phyloP scores from a whole-genome alignment of 2,797 vertebrate genomes.

The Sebastes matsubarae region DNA sequence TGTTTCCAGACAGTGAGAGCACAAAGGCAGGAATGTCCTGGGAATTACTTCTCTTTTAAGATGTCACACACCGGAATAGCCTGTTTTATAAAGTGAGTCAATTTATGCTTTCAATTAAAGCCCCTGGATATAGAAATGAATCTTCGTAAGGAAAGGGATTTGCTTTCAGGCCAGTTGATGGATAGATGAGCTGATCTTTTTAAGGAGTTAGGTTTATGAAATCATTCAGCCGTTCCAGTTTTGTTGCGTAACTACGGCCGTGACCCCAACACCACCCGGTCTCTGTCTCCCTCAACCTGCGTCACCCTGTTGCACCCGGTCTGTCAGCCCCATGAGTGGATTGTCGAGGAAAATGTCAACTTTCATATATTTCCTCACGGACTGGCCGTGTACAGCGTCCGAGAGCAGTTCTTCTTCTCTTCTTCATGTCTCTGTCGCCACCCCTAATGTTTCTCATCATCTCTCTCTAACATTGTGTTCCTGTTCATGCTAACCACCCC shows the following conservation, averaged over 20 bases:
- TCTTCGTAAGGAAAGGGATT: background rate
- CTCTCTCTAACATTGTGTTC: background rate
- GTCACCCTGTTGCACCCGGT: background rate
- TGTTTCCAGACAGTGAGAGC: slow-evolving; percentile 54
- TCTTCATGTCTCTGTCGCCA: background rate
- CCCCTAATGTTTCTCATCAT: background rate
- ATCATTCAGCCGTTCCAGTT: slow-evolving; percentile 12
- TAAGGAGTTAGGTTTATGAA: slow-evolving; percentile 9
- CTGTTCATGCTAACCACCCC: background rate
- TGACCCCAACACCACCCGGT: background rate
- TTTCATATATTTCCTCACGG: slow-evolving; percentile 18
- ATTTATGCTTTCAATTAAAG: background rate
- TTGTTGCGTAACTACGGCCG: slow-evolving; percentile 1
- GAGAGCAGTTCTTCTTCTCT: background rate
- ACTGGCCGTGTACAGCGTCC: background rate
- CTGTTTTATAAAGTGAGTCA: background rate
- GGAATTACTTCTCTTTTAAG: slow-evolving; percentile 24
- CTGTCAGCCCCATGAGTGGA: slow-evolving; percentile 4
- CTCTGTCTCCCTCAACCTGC: slow-evolving; percentile 1
- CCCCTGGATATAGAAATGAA: background rate
- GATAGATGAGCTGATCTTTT: slow-evolving; percentile 3
- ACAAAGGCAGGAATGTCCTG: slow-evolving; percentile 68
- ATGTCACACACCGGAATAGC: slow-evolving; percentile 12
- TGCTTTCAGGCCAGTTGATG: background rate
- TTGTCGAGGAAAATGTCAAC: slow-evolving; percentile 21